These are phyloP conservation scores for Trichogramma dendrolimi DNA, from an alignment of 2,888 invertebrate species.

Conservation along the genomic window DNA sequence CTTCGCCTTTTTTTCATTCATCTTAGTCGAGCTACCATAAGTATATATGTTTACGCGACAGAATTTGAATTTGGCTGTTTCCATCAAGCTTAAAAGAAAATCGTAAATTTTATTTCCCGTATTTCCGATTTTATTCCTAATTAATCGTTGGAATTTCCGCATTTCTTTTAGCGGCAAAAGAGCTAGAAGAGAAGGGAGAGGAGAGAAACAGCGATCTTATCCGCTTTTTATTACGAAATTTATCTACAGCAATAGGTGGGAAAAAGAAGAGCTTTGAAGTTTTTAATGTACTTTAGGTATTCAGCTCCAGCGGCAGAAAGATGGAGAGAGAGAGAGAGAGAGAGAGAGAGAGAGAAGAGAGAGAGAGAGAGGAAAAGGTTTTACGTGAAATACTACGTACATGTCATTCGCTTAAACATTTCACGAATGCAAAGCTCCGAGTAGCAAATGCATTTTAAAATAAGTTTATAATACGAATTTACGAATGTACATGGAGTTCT, in stretches of 20 bases:
- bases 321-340: no score
- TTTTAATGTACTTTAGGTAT: slow-evolving; percentile 20
- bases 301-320: not conserved
- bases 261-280: slow-evolving; percentile 9
- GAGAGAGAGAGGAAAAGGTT: no score
- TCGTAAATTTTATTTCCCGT: slow-evolving; percentile 17
- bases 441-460: not conserved
- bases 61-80: no score
- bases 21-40: not conserved
- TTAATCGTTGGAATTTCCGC: slow-evolving; percentile 20
- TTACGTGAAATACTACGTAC: no score
- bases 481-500: not conserved
- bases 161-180: not conserved
- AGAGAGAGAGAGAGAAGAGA: no score
- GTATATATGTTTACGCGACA: no score
- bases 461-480: slow-evolving; percentile 17
- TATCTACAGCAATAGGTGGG: not conserved
- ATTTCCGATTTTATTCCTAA: slow-evolving; percentile 23
- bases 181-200: no score
- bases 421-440: no score
- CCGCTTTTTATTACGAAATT: slow-evolving; percentile 12
- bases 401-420: no score
- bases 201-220: not conserved
- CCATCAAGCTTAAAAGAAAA: not conserved
- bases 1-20: not conserved